Conservation (phyloP, 2,113 vertebrate species). For the Oncorhynchus nerka region DNA sequence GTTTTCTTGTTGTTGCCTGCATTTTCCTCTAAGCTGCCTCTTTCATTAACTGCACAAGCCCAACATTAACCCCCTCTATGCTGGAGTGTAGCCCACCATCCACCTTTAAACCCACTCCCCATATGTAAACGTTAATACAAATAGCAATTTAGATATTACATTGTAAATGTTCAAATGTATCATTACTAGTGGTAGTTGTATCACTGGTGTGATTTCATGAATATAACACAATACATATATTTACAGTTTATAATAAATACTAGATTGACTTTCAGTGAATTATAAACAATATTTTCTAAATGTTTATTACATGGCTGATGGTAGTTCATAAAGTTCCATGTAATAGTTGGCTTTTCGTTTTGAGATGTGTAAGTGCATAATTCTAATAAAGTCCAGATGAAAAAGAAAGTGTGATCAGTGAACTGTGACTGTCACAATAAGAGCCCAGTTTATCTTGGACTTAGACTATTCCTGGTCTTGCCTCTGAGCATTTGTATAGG, state of each 20-base stretch:
- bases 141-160: no score
- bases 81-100: not conserved
- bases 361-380: constrained; percentile 12
- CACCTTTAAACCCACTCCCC: not conserved
- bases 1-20: constrained; percentile 21
- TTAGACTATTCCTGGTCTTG: constrained; percentile 39
- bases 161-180: not conserved
- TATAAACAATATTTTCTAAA: not conserved
- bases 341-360: not conserved
- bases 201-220: no score
- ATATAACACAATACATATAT: not conserved
- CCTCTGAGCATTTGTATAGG: constrained; percentile 56
- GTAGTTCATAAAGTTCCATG: not conserved
- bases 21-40: constrained; percentile 20
- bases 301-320: not conserved
- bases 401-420: constrained; percentile 28
- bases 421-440: constrained; percentile 42
- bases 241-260: not conserved
- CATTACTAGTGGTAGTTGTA: not conserved
- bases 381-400: constrained; percentile 34
- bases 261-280: not conserved
- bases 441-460: constrained; percentile 40
- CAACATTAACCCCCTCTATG: not conserved
- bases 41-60: constrained; percentile 10
- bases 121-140: not conserved